phyloP scores from a whole-genome alignment of 2,888 invertebrate species.

The Podabrus alpinus region DNA sequence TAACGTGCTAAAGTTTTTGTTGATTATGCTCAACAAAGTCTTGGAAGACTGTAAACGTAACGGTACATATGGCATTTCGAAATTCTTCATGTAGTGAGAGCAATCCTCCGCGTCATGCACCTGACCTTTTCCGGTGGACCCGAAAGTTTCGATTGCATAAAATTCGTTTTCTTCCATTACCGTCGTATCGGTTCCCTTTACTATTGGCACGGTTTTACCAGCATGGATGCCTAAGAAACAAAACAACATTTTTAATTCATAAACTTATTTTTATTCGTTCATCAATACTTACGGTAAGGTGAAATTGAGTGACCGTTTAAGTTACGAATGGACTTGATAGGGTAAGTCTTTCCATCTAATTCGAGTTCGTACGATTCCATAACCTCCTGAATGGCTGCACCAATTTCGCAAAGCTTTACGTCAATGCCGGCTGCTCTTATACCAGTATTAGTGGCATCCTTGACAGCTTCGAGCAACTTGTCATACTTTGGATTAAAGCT shows the following conservation, averaged over 20 bases:
- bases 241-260: too few relatives aligned
- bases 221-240: slow-evolving; percentile 76
- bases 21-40: slow-evolving; percentile 86
- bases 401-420: slow-evolving; percentile 95
- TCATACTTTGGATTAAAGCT: slow-evolving; percentile 97
- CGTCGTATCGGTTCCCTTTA: slow-evolving; percentile 96
- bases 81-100: slow-evolving; percentile 99
- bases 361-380: slow-evolving; percentile 99
- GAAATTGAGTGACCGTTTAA: slow-evolving; percentile 99
- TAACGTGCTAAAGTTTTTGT: slow-evolving; percentile 95
- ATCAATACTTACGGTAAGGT: slow-evolving; percentile 84
- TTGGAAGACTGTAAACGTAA: slow-evolving; percentile 91
- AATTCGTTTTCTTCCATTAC: slow-evolving; percentile 99
- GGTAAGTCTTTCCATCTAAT: slow-evolving; percentile 93
- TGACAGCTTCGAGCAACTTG: slow-evolving; percentile 89
- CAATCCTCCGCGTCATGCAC: slow-evolving; percentile 99
- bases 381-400: slow-evolving; percentile 95
- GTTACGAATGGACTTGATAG: slow-evolving; percentile 96
- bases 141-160: slow-evolving; percentile 99
- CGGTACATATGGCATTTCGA: slow-evolving; percentile 89
- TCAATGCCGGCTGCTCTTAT: slow-evolving; percentile 83
- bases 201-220: slow-evolving; percentile 99
- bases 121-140: slow-evolving; percentile 91
- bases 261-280: too few relatives aligned
- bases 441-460: slow-evolving; percentile 98